Percentiles rank a stretch among this genome's conserved stretches.
Evolutionary conservation across 2,888 invertebrate genomes (phyloP).

Genomic region (Stegana nigrithorax): DNA sequence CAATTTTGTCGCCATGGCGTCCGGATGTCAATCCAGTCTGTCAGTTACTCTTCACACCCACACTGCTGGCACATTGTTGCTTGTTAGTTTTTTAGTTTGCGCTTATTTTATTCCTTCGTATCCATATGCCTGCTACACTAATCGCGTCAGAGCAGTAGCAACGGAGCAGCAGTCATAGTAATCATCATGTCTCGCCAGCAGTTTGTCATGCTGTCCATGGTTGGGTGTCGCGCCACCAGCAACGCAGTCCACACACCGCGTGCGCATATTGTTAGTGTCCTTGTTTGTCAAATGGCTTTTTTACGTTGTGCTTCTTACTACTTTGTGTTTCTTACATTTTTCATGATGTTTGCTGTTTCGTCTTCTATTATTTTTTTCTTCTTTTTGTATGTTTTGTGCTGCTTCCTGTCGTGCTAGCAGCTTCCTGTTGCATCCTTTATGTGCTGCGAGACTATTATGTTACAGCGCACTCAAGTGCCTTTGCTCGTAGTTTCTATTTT

Average conservation of each 20-base stretch:
- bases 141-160: no score
- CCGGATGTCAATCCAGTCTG: background rate
- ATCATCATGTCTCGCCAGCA: background rate
- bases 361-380: background rate
- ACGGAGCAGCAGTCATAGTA: no score
- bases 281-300: background rate
- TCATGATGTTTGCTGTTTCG: background rate
- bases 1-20: background rate
- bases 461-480: background rate
- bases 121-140: no score
- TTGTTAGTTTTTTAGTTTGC: background rate
- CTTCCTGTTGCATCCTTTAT: conserved; percentile 11
- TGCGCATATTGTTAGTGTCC: no score
- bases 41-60: background rate
- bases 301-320: background rate
- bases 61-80: background rate
- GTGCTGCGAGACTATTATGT: background rate
- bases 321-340: background rate
- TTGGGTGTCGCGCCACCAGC: no score
- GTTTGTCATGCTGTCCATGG: background rate
- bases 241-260: no score
- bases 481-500: background rate
- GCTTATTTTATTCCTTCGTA: no score
- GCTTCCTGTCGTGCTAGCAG: background rate
- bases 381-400: background rate